Evolutionary conservation across 2,888 invertebrate genomes (phyloP), one percentile per base, ranked within the genome.

Genomic region (Mechanitis mazaeus): DNA sequence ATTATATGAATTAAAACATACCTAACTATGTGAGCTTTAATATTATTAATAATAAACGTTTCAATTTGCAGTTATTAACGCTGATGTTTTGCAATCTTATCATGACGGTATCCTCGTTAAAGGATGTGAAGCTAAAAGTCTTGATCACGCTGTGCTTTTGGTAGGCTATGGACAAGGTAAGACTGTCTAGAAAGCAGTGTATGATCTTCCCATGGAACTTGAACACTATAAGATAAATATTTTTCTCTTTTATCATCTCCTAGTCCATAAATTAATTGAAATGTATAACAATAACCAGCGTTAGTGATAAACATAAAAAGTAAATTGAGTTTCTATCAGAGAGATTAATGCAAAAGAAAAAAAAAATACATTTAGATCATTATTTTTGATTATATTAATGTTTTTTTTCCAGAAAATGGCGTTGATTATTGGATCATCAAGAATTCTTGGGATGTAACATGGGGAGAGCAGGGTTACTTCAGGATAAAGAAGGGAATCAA

Each of bases 401-500:
- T 42, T 11, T 42, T 42, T 42, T 1, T 50, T 50, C 31, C 50
- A 50, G 71, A 71, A 31, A 60, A 67, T 1, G 68, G 57, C 1
- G 56, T 38, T 12, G 68, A 69, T 1, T 74, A 59, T 54, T 76
- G 76, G 75, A 66, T 67, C 3, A 63, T 74, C 5, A 75, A 95
- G 80, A 95, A 95, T 78, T 95, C 94, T 7, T 95, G 94, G 94
- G 92, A 93, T 7, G 69, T 76, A 3, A 75, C 75, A 0, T 96
- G 95, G 95, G 96, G 96, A 9, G 91, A 93, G 31, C 67, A 92
- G 0, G 96, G 96, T 7, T 96, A 94, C 81, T 92, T 96, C 62
- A 93, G 93, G 77, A 94, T 96, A 92, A 96, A 94, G 79, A 92
- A 97, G 68, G 97, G 97, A 54, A 95, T 94, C 75, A 96, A 72